A percentile compares a stretch with the other conserved stretches of the same genome.
phyloP scores from a whole-genome alignment of 2,888 invertebrate species.

The Timandra comae region DNA sequence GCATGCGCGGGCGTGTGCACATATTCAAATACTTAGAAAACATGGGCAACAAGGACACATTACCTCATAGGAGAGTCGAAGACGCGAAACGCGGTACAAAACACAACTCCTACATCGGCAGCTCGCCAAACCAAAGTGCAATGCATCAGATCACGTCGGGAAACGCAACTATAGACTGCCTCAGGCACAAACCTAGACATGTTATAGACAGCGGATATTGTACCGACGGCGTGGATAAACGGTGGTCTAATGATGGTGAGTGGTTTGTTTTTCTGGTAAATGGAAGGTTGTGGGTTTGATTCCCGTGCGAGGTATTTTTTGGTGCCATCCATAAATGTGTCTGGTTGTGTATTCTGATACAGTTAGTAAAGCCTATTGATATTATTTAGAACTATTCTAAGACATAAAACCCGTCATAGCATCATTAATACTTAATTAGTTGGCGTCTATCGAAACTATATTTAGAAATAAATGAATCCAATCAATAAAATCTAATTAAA shows the following conservation, averaged over 20 bases:
- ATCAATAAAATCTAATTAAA: too few species aligned
- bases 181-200: constrained; percentile 76
- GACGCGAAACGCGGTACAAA: constrained; percentile 65
- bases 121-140: constrained; percentile 40
- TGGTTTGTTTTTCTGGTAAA: constrained; percentile 20
- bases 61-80: constrained; percentile 69
- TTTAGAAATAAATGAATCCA: too few species aligned
- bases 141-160: constrained; percentile 61
- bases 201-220: constrained; percentile 94
- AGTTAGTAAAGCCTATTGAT: too few species aligned
- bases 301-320: too few species aligned
- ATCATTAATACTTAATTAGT: too few species aligned
- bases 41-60: constrained; percentile 84
- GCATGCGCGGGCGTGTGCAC: constrained; percentile 94
- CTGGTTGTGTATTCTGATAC: too few species aligned
- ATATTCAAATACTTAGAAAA: constrained; percentile 96
- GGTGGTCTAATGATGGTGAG: constrained; percentile 89
- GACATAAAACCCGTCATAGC: too few species aligned
- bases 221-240: constrained; percentile 88
- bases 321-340: too few species aligned
- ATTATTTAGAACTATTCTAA: too few species aligned
- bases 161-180: constrained; percentile 68
- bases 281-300: too few species aligned
- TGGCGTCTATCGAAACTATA: too few species aligned
- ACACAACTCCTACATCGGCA: constrained; percentile 59